phyloP scores from a whole-genome alignment of 2,113 vertebrate species.

The Ammodytes marinus region DNA sequence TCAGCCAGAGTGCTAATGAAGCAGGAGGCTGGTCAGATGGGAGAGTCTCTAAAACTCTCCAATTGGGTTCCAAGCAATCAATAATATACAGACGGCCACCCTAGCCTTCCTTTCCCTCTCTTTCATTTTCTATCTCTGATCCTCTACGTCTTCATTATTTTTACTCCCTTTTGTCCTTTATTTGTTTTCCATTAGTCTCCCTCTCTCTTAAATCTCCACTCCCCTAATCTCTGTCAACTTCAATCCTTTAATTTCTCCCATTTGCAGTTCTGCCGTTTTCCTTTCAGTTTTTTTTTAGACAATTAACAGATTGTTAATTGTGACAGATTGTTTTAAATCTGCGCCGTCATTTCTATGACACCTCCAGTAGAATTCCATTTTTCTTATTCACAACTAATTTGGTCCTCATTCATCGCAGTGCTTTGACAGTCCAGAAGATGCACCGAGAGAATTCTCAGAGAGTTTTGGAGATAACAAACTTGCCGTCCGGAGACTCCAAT shows the following conservation, averaged over 20 bases:
- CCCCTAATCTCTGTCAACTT: slow-evolving; percentile 24
- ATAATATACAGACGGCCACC: slow-evolving; percentile 64
- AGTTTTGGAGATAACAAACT: slow-evolving; percentile 51
- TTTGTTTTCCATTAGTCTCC: slow-evolving; percentile 35
- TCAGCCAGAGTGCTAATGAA: slow-evolving; percentile 71
- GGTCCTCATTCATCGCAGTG: slow-evolving; percentile 42
- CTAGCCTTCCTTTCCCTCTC: slow-evolving; percentile 28
- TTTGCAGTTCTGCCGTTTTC: slow-evolving; percentile 17
- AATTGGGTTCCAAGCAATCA: slow-evolving; percentile 72
- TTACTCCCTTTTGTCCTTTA: slow-evolving; percentile 2
- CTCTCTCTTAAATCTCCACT: neutral
- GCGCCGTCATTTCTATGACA: slow-evolving; percentile 54
- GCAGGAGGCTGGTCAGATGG: slow-evolving; percentile 70
- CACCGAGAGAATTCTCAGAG: slow-evolving; percentile 16
- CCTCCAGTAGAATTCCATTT: slow-evolving; percentile 44
- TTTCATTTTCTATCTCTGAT: slow-evolving; percentile 34
- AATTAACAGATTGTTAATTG: slow-evolving; percentile 2
- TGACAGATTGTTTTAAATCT: slow-evolving; percentile 34
- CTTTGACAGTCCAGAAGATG: slow-evolving; percentile 60
- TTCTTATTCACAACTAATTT: slow-evolving; percentile 40
- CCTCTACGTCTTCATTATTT: slow-evolving; percentile 49
- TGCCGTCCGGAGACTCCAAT: slow-evolving; percentile 52
- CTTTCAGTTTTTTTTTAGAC: slow-evolving; percentile 15
- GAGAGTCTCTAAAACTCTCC: slow-evolving; percentile 52
- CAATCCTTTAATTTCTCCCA: slow-evolving; percentile 31